Evolutionary conservation across 2,888 invertebrate species (phyloP).

Genomic region (Dysmachus trigonus): DNA sequence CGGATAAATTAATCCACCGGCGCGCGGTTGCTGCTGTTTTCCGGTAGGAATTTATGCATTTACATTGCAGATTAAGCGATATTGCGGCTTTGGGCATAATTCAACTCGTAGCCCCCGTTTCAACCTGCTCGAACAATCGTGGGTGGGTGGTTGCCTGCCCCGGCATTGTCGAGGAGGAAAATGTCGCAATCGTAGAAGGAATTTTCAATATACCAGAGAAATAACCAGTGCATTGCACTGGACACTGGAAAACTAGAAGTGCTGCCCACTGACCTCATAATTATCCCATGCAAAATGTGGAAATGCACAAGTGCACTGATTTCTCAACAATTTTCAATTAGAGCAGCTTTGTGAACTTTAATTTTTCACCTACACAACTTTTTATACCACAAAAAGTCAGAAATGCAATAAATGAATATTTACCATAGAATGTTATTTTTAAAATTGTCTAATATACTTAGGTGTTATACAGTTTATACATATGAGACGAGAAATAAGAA

Average conservation of each 20-base stretch:
- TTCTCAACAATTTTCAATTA: neutral
- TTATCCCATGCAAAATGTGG: neutral
- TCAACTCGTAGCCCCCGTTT: neutral
- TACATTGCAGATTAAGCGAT: neutral
- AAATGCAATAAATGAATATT: neutral
- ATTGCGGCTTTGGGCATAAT: neutral
- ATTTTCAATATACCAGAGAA: neutral
- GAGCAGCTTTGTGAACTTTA: neutral
- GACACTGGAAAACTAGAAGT: neutral
- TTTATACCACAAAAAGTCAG: neutral
- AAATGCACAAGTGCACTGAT: neutral
- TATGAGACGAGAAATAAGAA: too few relatives aligned
- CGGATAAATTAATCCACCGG: neutral
- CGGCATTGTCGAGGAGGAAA: neutral
- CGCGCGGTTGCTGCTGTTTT: neutral
- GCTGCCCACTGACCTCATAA: neutral
- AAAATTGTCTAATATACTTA: too few relatives aligned
- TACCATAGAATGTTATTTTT: neutral
- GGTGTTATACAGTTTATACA: too few relatives aligned
- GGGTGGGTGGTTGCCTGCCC: neutral
- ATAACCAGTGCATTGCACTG: neutral
- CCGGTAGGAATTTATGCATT: slow-evolving; percentile 26
- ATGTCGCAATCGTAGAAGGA: neutral
- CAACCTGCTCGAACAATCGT: neutral
- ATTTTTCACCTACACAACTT: neutral